Evolutionary conservation across 2,113 vertebrate species (phyloP).

Genomic region (Oncorhynchus nerka): DNA sequence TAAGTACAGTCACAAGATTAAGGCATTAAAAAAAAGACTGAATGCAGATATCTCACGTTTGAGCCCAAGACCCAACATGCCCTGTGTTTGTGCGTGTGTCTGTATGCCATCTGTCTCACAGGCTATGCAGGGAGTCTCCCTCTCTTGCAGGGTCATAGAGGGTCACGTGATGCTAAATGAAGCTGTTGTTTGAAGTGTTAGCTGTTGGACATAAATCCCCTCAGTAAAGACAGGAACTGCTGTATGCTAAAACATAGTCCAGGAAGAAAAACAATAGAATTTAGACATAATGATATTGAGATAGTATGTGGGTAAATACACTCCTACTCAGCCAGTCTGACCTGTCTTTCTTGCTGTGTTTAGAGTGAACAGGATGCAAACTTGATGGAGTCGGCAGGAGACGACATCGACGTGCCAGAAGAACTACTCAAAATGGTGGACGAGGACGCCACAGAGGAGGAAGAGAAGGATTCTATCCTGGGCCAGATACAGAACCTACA

Average conservation of each 20-base stretch:
- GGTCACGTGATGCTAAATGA: neutral
- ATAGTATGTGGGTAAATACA: too few relatives aligned
- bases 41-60: neutral
- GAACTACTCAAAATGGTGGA: conserved; percentile 84
- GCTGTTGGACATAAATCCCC: neutral
- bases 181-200: neutral
- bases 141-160: neutral
- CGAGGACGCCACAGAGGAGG: conserved; percentile 82
- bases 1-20: neutral
- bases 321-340: too few relatives aligned
- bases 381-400: conserved; percentile 82
- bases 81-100: neutral
- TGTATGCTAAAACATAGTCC: too few relatives aligned
- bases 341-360: too few relatives aligned
- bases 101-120: conserved; percentile 9
- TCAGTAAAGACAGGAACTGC: too few relatives aligned
- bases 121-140: too few relatives aligned
- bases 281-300: too few relatives aligned
- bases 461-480: conserved; percentile 81
- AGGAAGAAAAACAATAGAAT: too few relatives aligned
- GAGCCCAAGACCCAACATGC: neutral
- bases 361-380: conserved; percentile 85
- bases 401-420: conserved; percentile 80
- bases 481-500: conserved; percentile 82
- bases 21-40: conserved; percentile 5